Conservation (phyloP, 1,140 invertebrate species). For the Phortica variegata region DNA sequence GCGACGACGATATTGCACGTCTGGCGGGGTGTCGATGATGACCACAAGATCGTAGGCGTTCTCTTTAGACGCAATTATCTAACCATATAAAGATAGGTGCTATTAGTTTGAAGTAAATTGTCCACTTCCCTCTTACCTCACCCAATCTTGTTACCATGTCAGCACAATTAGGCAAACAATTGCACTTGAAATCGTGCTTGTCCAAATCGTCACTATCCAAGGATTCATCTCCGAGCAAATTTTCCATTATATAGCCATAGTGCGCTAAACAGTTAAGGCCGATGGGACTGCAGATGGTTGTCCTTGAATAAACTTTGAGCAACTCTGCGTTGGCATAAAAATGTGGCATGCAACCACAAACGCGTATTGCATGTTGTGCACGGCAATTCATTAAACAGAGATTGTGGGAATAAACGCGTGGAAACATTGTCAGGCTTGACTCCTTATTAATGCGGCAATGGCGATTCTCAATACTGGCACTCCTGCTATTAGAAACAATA, state of each 20-base stretch:
- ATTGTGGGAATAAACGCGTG: background rate
- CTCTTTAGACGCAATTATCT: too few species aligned
- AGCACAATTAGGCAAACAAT: conserved; percentile 7
- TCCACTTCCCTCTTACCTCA: background rate
- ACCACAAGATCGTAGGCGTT: background rate
- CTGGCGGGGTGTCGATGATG: background rate
- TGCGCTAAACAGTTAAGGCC: conserved; percentile 6
- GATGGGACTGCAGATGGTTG: background rate
- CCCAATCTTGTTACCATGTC: background rate
- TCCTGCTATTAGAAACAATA: too few species aligned
- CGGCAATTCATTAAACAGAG: conserved; percentile 11
- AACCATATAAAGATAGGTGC: too few species aligned
- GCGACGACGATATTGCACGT: background rate
- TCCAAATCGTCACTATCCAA: background rate
- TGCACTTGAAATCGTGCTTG: background rate
- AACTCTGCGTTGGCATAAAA: conserved; percentile 1
- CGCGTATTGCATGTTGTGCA: background rate
- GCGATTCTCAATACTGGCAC: background rate
- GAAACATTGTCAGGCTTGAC: background rate
- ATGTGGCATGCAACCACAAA: conserved; percentile 11
- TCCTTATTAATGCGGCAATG: background rate
- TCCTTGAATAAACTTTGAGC: background rate
- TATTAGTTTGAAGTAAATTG: too few species aligned
- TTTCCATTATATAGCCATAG: background rate
- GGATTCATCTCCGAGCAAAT: background rate